Evolutionary conservation across 2,113 vertebrate species (phyloP).

Genomic region (Scophthalmus maximus): DNA sequence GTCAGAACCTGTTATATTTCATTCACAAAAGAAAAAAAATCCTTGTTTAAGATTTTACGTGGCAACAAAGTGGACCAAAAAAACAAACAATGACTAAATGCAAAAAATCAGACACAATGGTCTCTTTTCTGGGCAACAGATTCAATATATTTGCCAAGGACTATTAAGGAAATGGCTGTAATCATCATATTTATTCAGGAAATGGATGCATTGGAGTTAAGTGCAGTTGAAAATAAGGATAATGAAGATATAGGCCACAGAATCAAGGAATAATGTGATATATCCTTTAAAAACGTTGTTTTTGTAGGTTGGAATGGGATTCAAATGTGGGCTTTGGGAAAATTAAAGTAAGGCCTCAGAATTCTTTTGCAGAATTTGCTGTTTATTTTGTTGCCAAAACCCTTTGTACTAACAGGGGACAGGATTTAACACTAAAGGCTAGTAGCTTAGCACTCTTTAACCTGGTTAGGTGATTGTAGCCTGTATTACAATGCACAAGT

Average conservation of each 20-base stretch:
- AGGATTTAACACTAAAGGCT: constrained; percentile 16
- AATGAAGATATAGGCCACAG: constrained; percentile 67
- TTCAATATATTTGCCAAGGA: constrained; percentile 64
- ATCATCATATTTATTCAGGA: constrained; percentile 71
- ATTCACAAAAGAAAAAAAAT: too few relatives aligned
- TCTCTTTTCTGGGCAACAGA: constrained; percentile 52
- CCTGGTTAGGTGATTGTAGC: constrained; percentile 22
- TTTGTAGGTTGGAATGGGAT: constrained; percentile 50
- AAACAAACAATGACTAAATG: constrained; percentile 37
- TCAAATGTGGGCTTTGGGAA: constrained; percentile 55
- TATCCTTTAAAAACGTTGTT: constrained; percentile 52
- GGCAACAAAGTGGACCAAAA: constrained; percentile 25
- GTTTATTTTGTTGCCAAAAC: constrained; percentile 51
- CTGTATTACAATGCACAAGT: constrained; percentile 12
- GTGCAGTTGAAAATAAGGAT: constrained; percentile 55
- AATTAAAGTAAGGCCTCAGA: constrained; percentile 36
- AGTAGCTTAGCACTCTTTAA: constrained; percentile 3
- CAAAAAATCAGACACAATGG: constrained; percentile 59
- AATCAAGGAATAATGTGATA: constrained; percentile 60
- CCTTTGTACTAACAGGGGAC: constrained; percentile 1
- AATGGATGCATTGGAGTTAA: constrained; percentile 49
- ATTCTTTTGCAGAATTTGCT: constrained; percentile 45
- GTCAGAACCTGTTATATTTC: too few relatives aligned
- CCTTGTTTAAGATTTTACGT: neutral
- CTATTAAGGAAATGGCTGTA: constrained; percentile 69